Evolutionary conservation across 2,888 invertebrate species (phyloP).

Genomic region (Petrophora chlorosata): DNA sequence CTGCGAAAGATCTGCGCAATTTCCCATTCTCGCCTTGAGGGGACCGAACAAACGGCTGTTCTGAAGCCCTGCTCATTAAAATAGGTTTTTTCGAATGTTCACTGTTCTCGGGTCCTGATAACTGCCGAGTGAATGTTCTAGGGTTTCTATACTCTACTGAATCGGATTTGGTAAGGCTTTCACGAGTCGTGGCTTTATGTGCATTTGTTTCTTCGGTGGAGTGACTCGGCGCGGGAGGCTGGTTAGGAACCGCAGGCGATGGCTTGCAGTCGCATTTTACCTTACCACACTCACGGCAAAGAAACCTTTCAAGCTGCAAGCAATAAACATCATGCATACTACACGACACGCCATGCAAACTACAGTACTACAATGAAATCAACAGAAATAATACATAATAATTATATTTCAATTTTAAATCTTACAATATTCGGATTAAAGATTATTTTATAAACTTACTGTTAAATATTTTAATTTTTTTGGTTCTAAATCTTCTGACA

Average conservation of each 20-base stretch:
- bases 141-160: slow-evolving; percentile 63
- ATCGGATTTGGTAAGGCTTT: slow-evolving; percentile 44
- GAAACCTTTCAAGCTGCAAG: slow-evolving; percentile 89
- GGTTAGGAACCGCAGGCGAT: slow-evolving; percentile 41
- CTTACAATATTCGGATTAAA: too few relatives aligned
- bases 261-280: slow-evolving; percentile 85
- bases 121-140: slow-evolving; percentile 48
- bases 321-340: slow-evolving; percentile 85
- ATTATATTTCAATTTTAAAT: slow-evolving; percentile 21
- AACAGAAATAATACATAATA: slow-evolving; percentile 21
- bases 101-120: slow-evolving; percentile 56
- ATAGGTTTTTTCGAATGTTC: slow-evolving; percentile 34
- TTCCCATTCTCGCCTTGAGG: slow-evolving; percentile 65
- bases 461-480: too few relatives aligned
- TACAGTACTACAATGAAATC: slow-evolving; percentile 33
- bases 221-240: slow-evolving; percentile 35
- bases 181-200: slow-evolving; percentile 24
- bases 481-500: too few relatives aligned
- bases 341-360: slow-evolving; percentile 72
- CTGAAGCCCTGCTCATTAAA: slow-evolving; percentile 55
- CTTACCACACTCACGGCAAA: slow-evolving; percentile 88
- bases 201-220: slow-evolving; percentile 34
- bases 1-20: slow-evolving; percentile 72
- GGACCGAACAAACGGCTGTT: slow-evolving; percentile 64
- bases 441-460: too few relatives aligned